Conservation (phyloP, 2,797 vertebrate species). For the Sebastes steindachneri region DNA sequence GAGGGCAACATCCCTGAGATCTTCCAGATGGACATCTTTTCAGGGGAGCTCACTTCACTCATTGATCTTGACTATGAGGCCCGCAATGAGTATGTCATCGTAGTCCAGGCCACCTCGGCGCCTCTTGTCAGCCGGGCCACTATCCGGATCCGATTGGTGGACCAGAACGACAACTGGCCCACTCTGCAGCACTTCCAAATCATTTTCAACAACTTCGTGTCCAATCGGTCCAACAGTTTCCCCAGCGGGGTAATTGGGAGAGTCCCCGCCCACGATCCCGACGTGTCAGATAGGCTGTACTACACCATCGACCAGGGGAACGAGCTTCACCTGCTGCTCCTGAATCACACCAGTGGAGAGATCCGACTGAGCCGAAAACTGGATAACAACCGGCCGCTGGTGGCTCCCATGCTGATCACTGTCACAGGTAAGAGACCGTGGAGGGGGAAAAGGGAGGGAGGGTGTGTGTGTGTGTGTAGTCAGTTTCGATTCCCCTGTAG, state of each 20-base stretch:
- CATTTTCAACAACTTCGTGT: slow-evolving; percentile 98
- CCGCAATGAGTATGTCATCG: slow-evolving; percentile 93
- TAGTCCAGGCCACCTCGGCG: slow-evolving; percentile 97
- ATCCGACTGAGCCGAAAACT: slow-evolving; percentile 95
- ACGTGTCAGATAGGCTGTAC: slow-evolving; percentile 93
- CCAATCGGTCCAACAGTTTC: slow-evolving; percentile 97
- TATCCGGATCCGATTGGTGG: slow-evolving; percentile 91
- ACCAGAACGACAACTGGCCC: slow-evolving; percentile 97
- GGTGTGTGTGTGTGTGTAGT: slow-evolving; percentile 18
- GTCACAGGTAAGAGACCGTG: slow-evolving; percentile 92
- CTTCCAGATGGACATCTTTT: slow-evolving; percentile 99
- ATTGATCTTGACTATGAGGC: slow-evolving; percentile 97
- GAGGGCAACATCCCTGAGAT: slow-evolving; percentile 99
- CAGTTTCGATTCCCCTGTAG: slow-evolving; percentile 26
- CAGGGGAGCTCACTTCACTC: slow-evolving; percentile 97
- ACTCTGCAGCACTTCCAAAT: slow-evolving; percentile 97
- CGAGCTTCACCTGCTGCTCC: slow-evolving; percentile 93
- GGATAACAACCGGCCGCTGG: slow-evolving; percentile 97
- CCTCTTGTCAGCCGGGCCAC: slow-evolving; percentile 98
- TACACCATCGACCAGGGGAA: slow-evolving; percentile 97
- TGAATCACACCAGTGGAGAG: slow-evolving; percentile 97
- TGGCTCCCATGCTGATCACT: slow-evolving; percentile 96
- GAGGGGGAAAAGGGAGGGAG: slow-evolving; percentile 24
- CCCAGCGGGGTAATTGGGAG: slow-evolving; percentile 94
- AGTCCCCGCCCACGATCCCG: slow-evolving; percentile 95